Percentiles rank a stretch among this genome's conserved stretches.
These are phyloP conservation scores for Cyclopterus lumpus DNA, from an alignment of 2,797 vertebrate genomes.

Conservation along the genomic window DNA sequence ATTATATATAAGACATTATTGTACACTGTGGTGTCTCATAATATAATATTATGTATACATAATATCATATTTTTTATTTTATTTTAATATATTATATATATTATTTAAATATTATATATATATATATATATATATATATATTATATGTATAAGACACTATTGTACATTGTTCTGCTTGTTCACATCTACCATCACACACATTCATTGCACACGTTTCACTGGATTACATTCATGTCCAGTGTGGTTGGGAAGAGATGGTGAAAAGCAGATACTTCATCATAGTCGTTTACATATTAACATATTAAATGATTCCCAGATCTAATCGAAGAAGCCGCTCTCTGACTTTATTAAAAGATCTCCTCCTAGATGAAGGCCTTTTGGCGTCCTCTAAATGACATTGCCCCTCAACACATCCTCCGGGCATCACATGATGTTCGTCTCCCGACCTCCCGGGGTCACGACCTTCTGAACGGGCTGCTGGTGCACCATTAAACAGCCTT, in stretches of 20 bases:
- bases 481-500: background rate
- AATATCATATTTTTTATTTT: no score
- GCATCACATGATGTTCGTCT: background rate
- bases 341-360: background rate
- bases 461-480: background rate
- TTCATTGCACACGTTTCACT: background rate
- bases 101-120: no score
- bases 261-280: background rate
- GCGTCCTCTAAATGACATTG: background rate
- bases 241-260: background rate
- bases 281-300: background rate
- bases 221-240: background rate
- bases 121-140: no score
- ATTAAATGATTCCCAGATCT: background rate
- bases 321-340: background rate
- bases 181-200: background rate
- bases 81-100: no score
- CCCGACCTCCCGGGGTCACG: background rate
- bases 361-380: background rate
- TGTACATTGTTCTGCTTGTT: background rate
- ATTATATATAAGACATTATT: no score
- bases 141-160: no score
- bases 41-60: no score
- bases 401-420: background rate
- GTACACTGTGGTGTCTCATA: no score